Evolutionary conservation across 1,140 invertebrate genomes (phyloP).

Genomic region (Drosophila virilis): DNA sequence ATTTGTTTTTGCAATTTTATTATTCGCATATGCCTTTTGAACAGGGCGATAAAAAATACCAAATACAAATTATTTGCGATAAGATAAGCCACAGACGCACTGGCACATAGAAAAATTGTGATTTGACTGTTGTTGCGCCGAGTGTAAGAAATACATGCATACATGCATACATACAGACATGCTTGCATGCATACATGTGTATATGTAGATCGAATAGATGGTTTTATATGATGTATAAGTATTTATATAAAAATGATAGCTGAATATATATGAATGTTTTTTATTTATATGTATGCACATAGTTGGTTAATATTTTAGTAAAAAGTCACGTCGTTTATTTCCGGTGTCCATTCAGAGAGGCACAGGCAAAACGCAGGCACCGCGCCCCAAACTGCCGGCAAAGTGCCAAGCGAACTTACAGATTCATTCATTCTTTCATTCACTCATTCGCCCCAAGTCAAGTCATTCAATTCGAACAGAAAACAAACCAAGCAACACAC

Average conservation of each 20-base stretch:
- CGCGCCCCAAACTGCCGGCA: conserved; percentile 53
- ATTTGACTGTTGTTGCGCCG: conserved; percentile 21
- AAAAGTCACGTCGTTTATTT: conserved; percentile 84
- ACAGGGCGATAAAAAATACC: conserved; percentile 62
- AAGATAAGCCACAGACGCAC: conserved; percentile 67
- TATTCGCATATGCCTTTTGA: conserved; percentile 66
- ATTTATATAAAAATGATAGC: neutral
- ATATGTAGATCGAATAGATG: neutral
- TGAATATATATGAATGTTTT: conserved; percentile 3
- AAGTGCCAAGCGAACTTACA: conserved; percentile 77
- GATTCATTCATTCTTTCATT: conserved; percentile 63
- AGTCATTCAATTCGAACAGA: conserved; percentile 34
- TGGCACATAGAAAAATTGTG: conserved; percentile 16
- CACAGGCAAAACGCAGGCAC: conserved; percentile 1
- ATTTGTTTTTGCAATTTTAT: conserved; percentile 48
- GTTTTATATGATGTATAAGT: neutral
- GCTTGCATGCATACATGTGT: too few species aligned
- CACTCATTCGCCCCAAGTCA: conserved; percentile 43
- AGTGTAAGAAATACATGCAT: conserved; percentile 6
- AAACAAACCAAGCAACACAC: conserved; percentile 9
- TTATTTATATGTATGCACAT: conserved; percentile 32
- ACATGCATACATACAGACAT: too few species aligned
- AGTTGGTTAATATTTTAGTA: conserved; percentile 72
- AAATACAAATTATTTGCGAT: conserved; percentile 61
- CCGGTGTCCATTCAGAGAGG: conserved; percentile 61